A percentile compares a stretch with the other conserved stretches of the same genome.
phyloP scores from a whole-genome alignment of 2,113 vertebrate species.

The Noctilio leporinus region DNA sequence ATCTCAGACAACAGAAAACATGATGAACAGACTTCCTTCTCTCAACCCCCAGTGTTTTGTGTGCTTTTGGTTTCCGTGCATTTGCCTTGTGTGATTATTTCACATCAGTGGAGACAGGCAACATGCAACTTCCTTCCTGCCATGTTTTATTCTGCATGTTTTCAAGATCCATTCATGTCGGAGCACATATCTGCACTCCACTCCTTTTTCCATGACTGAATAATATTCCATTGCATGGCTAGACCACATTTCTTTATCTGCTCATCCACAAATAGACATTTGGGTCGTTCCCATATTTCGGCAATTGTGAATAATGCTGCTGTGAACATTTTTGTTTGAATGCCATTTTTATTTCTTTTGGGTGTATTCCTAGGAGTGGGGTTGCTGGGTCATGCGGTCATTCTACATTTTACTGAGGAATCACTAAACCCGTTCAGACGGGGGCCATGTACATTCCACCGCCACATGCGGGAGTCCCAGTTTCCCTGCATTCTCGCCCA shows the following conservation, averaged over 20 bases:
- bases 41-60: background rate
- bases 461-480: fast-evolving
- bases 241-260: fast-evolving
- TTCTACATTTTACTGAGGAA: fast-evolving
- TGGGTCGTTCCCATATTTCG: too few relatives aligned
- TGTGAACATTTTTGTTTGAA: background rate
- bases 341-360: background rate
- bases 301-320: background rate
- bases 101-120: fast-evolving
- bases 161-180: background rate
- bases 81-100: background rate
- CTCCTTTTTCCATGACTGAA: background rate
- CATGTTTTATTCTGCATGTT: background rate
- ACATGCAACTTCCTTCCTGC: too few relatives aligned
- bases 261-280: fast-evolving
- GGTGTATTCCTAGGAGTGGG: background rate
- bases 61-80: background rate
- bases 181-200: fast-evolving
- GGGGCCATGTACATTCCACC: background rate
- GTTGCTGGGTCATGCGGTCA: fast-evolving
- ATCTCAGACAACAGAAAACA: background rate
- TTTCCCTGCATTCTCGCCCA: background rate
- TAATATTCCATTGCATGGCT: fast-evolving
- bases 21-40: too few relatives aligned
- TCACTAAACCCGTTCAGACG: fast-evolving